Evolutionary conservation across 2,797 vertebrate genomes (phyloP), one percentile per base, ranked within the genome.

Genomic region (Sebastes minor): DNA sequence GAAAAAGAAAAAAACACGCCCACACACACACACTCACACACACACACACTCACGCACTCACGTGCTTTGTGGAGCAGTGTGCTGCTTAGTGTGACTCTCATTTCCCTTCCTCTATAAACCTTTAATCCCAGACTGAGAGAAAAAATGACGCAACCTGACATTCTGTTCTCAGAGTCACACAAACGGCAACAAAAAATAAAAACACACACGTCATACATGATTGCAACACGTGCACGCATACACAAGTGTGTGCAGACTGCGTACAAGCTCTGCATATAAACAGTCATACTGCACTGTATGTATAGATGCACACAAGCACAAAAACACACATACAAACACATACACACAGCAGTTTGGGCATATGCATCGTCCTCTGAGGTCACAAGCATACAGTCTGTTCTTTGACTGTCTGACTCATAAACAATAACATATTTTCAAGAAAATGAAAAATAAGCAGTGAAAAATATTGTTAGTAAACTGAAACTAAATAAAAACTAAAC

Each of bases 71-170:
- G 61, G 71, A 82, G 76, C 79, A 78, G 68, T 63, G 71, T 46
- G 63, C 81, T 84, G 89, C 91, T 87, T 89, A 85, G 71, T 71
- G 80, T 84, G 80, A 88, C 87, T 89, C 89, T 94, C 91, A 91
- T 90, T 88, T 91, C 87, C 84, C 57, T 74, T 87, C 57, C 69
- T 79, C 82, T 73, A 69, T 93, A 92, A 95, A 94, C 89, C 92
- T 90, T 92, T 93, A 93, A 95, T 94, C 93, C 85, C 65, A 30
- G 53, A 81, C 76, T 72, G 69, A 82, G 81, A 65, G 72, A 86
- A 85, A 10, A 89, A 82, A 86, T 88, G 72, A 93, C 69, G 81
- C 73, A 92, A 92, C 81, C 78, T 86, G 85, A 86, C 83, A 82
- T 90, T 90, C 78, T 89, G 74, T 88, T 88, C 78, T 86, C 80